Evolutionary conservation across 2,113 vertebrate species (phyloP), one percentile per base, ranked within the genome.

Genomic region (Melanocharis versteri): DNA sequence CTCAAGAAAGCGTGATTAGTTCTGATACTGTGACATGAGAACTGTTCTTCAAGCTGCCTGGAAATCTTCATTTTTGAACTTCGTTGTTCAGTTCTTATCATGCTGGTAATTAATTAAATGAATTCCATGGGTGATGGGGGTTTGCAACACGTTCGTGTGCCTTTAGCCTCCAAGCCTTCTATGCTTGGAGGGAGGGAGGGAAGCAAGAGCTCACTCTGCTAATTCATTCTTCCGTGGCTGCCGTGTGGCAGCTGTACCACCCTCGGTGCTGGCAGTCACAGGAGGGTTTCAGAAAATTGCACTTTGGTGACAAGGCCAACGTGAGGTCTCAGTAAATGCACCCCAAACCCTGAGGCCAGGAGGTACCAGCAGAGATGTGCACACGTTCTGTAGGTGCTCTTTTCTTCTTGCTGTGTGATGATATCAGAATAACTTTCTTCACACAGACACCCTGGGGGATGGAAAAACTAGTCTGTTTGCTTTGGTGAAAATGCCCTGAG

Each of bases 401-500:
- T 48, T 57, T 40, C 30, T 20, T 71, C 77, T 48, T 57, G 26
- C 45, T 84, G 60, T 61, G 2, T 28, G 85, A 39, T 65, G 75
- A 15, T 94, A 72, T 39, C n/a, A 42, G 47, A 62, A 42, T 81
- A 66, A 47, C 42, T 2, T 1, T 58, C 89, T 71, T 57, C 50
- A 65, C 72, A 53, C 21, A 65, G 61, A 35, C 23, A 35, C 95
- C 84, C 76, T 9, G 73, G 72, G 85, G 82, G 24, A 64, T 75
- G 83, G 87, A 83, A 86, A 86, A 95, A 92, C 83, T 5, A 71
- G 90, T 94, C 83, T 89, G 88, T 82, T 93, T 16, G 93, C 93
- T 91, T 65, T 39, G 69, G 54, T 64, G 45, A 48, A 58, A 72
- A 20, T 2, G 44, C 89, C 61, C 37, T 9, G 64, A 66, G 81